Conservation (phyloP, 1,140 invertebrate genomes). For the Eubasilissa regina region DNA sequence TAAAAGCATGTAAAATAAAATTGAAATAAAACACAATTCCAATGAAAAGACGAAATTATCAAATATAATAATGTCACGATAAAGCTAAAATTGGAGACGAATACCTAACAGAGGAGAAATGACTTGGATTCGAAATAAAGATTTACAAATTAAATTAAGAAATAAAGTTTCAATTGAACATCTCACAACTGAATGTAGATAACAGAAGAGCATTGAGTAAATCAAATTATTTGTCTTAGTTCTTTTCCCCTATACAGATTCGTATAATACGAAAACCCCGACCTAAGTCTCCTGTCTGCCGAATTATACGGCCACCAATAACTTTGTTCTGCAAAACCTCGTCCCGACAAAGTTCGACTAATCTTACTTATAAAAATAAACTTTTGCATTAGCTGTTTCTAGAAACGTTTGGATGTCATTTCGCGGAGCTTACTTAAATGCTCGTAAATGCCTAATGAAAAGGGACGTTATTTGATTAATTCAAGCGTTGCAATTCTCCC, state of each 20-base stretch:
- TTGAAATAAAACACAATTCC: constrained; percentile 6
- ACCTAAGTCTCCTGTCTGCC: constrained; percentile 43
- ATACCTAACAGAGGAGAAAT: constrained; percentile 41
- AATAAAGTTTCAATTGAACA: constrained; percentile 53
- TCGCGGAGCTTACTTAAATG: constrained; percentile 52
- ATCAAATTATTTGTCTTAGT: constrained; percentile 51
- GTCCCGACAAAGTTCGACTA: constrained; percentile 64
- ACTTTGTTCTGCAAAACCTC: constrained; percentile 54
- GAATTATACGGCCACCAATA: constrained; percentile 48
- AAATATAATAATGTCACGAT: background rate
- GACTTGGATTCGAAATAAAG: constrained; percentile 41
- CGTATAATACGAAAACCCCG: constrained; percentile 32
- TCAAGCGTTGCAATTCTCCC: constrained; percentile 53
- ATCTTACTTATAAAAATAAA: constrained; percentile 76
- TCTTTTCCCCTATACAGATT: constrained; percentile 28
- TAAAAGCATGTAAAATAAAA: constrained; percentile 34
- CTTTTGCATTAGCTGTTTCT: constrained; percentile 73
- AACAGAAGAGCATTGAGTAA: constrained; percentile 27
- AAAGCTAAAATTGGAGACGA: constrained; percentile 24
- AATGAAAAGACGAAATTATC: background rate
- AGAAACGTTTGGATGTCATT: constrained; percentile 56
- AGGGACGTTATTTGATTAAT: constrained; percentile 56
- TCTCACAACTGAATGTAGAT: constrained; percentile 18
- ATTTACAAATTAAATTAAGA: constrained; percentile 57
- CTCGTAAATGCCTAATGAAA: constrained; percentile 56